These are phyloP conservation scores for Triplophysa siluroides DNA, from an alignment of 2,113 vertebrate species.

Conservation along the genomic window DNA sequence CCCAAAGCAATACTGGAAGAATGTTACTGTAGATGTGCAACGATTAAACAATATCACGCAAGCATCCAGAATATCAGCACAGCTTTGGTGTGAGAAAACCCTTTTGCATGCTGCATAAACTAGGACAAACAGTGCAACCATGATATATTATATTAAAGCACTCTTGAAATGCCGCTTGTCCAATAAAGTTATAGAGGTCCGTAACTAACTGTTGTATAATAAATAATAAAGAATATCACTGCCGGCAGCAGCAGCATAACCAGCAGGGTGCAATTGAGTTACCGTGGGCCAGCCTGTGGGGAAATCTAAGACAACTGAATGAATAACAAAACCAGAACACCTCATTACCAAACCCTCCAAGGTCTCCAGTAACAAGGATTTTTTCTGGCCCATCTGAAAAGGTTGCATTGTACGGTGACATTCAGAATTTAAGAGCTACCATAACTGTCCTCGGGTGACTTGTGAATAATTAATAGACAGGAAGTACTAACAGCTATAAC, in stretches of 20 bases:
- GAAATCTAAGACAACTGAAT: neutral
- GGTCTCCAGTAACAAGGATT: conserved; percentile 27
- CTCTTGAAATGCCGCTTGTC: too few relatives aligned
- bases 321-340: conserved; percentile 4
- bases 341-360: conserved; percentile 24
- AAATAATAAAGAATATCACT: conserved; percentile 11
- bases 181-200: neutral
- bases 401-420: conserved; percentile 30
- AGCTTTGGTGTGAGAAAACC: too few relatives aligned
- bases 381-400: conserved; percentile 37
- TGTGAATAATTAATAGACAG: conserved; percentile 52
- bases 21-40: neutral
- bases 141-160: too few relatives aligned
- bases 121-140: too few relatives aligned
- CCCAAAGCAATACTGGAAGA: neutral
- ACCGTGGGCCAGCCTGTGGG: neutral
- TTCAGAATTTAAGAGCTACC: conserved; percentile 34
- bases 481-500: conserved; percentile 35
- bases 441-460: conserved; percentile 37
- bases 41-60: neutral
- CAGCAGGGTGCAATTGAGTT: neutral
- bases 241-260: neutral
- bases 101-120: too few relatives aligned
- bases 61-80: too few relatives aligned
- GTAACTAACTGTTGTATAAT: neutral